Conservation (phyloP, 2,113 vertebrate genomes). For the Sapayoa aenigma region DNA sequence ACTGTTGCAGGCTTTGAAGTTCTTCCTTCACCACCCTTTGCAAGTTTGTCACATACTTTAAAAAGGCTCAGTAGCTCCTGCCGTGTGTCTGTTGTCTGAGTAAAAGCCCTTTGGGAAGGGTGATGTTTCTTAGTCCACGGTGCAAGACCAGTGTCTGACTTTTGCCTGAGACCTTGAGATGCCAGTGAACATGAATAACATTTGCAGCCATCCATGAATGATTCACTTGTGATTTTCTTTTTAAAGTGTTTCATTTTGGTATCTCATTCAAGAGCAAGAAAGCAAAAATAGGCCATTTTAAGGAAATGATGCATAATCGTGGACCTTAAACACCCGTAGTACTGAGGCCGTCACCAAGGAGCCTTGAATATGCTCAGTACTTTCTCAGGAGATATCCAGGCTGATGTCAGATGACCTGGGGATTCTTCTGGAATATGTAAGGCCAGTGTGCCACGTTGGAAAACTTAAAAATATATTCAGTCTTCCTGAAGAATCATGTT, state of each 20-base stretch:
- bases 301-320: conserved; percentile 22
- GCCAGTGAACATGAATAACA: neutral
- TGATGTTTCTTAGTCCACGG: neutral
- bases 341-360: neutral
- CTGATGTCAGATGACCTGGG: neutral
- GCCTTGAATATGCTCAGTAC: neutral
- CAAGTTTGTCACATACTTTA: neutral
- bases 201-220: neutral
- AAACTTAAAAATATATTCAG: neutral
- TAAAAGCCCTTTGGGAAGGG: neutral
- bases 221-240: neutral
- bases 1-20: neutral
- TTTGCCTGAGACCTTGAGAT: neutral
- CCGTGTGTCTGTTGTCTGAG: neutral
- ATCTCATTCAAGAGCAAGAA: neutral
- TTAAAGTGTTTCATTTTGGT: neutral
- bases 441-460: neutral
- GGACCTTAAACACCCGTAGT: neutral
- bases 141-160: neutral
- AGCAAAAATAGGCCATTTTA: conserved; percentile 24
- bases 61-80: neutral
- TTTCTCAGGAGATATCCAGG: neutral
- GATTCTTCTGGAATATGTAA: neutral
- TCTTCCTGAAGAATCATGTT: neutral
- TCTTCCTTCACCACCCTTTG: neutral